Conservation (phyloP, 2,888 invertebrate genomes). For the Lasioglossum vierecki region DNA sequence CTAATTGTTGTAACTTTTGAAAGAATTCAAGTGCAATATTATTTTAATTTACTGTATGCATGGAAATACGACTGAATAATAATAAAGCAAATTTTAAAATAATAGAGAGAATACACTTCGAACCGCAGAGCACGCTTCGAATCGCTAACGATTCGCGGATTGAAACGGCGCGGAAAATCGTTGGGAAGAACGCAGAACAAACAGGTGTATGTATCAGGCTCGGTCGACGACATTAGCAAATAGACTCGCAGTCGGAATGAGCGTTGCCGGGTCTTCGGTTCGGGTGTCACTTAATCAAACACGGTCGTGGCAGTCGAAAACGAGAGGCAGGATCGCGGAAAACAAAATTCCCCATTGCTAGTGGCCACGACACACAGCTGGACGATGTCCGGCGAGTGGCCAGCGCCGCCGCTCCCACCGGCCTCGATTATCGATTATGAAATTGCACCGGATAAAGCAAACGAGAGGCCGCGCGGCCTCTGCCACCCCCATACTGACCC, state of each 20-base stretch:
- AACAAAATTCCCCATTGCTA: constrained; percentile 58
- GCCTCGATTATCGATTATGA: constrained; percentile 74
- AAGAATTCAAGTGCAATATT: too few species aligned
- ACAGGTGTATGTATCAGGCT: background rate
- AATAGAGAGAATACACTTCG: background rate
- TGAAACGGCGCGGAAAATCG: background rate
- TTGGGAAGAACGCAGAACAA: background rate
- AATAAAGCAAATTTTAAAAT: background rate
- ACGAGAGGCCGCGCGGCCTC: constrained; percentile 53
- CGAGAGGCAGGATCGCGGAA: constrained; percentile 43
- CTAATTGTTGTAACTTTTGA: too few species aligned
- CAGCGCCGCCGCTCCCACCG: constrained; percentile 28
- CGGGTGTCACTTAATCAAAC: constrained; percentile 23
- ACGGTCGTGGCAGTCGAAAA: background rate
- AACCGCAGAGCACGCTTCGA: too few species aligned
- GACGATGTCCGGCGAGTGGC: constrained; percentile 46
- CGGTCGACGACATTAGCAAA: background rate
- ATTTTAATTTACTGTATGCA: too few species aligned
- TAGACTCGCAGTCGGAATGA: background rate
- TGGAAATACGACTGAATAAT: background rate
- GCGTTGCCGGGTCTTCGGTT: constrained; percentile 12
- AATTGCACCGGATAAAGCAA: constrained; percentile 72
- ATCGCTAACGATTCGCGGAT: too few species aligned
- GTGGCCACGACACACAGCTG: constrained; percentile 37
- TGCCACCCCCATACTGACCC: background rate